Evolutionary conservation across 2,888 invertebrate species (phyloP), one percentile per base, ranked within the genome.

Genomic region (Synergus japonicus): DNA sequence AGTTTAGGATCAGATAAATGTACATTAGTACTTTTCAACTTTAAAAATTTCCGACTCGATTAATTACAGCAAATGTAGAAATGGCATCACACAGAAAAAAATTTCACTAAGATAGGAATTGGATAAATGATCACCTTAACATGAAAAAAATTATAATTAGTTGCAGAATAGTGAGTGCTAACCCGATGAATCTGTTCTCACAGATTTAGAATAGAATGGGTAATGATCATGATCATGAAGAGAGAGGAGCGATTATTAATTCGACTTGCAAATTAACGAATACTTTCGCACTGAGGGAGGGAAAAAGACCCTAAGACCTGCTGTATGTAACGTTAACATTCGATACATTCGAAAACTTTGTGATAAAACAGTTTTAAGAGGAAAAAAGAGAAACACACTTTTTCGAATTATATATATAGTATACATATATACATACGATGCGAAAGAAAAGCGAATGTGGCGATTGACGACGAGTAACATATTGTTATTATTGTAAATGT

Each of bases 401-500:
- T 85, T 87, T 87, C 86, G 87, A 83, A 86, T 87, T 87, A 86
- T 85, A 88, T 83, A 86, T 86, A 69, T 69, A 69, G 49, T 81
- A 85, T 86, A 87, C 83, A 88, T 85, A 88, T 85, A 87, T 85
- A 87, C 85, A 86, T 85, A 85, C 85, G 84, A 78, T 80, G 83
- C 73, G 54, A 73, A n/a, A 73, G 73, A 54, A 77, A 82, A 80
- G 81, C 78, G 79, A 80, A 73, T 79, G 77, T 82, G 81, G 82
- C 81, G 84, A 85, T 86, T 87, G 85, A 88, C 87, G 87, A 85
- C 84, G 86, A 90, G 83, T 85, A 88, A 88, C 85, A 85, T 89
- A 89, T 88, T 90, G 90, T 90, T 90, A 90, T 90, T 89, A 90
- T 88, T 90, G 90, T 90, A 90, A 90, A 90, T 90, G 90, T 90